Percentiles rank a stretch among this genome's conserved stretches.
Evolutionary conservation across 2,888 invertebrate genomes (phyloP).

Genomic region (Antheraea assamensis): DNA sequence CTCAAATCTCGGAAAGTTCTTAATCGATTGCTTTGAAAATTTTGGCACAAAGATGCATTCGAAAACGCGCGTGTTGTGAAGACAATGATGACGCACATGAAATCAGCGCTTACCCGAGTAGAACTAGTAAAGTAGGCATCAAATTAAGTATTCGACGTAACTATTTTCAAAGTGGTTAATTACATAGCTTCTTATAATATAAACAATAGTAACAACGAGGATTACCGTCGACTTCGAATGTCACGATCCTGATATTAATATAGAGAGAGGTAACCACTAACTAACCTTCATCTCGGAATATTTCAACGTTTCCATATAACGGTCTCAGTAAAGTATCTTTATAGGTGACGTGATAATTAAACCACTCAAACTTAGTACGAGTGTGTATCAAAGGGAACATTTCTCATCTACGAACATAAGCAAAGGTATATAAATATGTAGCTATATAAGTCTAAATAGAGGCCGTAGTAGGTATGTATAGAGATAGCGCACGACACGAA

Average conservation of each 20-base stretch:
- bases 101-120: no score
- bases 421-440: slow-evolving; percentile 3
- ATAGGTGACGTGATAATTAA: slow-evolving; percentile 12
- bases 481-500: background rate
- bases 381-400: background rate
- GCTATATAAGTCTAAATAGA: slow-evolving; percentile 5
- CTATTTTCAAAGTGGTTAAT: background rate
- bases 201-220: background rate
- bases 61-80: no score
- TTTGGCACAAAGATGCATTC: no score
- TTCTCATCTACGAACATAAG: background rate
- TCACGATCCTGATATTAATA: background rate
- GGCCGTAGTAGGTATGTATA: background rate
- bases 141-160: no score
- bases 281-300: background rate
- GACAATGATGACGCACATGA: no score
- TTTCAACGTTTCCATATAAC: background rate
- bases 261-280: background rate
- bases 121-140: no score
- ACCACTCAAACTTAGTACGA: slow-evolving; percentile 5
- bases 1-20: no score
- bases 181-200: background rate
- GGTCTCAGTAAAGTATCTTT: background rate
- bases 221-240: background rate
- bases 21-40: background rate